A percentile compares a stretch with the other conserved stretches of the same genome.
phyloP scores from a whole-genome alignment of 2,113 vertebrate genomes.

The Pandion haliaetus region DNA sequence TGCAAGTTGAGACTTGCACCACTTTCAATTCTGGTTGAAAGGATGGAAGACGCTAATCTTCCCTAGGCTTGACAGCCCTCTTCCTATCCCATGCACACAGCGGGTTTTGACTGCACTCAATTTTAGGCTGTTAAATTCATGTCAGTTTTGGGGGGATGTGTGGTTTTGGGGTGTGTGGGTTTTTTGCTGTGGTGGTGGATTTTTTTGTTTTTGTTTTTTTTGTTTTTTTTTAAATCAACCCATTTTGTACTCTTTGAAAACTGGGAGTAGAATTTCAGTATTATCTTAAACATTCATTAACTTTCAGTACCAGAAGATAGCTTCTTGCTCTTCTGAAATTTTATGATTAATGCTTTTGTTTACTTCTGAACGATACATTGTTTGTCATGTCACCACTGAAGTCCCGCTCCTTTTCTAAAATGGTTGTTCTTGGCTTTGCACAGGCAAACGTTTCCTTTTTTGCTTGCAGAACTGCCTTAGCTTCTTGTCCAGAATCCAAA shows the following conservation, averaged over 20 bases:
- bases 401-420: neutral
- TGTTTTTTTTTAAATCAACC: neutral
- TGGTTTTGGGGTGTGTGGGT: neutral
- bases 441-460: neutral
- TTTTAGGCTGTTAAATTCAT: neutral
- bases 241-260: neutral
- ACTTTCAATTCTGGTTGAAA: neutral
- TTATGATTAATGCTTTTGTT: constrained; percentile 39
- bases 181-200: neutral
- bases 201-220: neutral
- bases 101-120: neutral
- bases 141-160: neutral
- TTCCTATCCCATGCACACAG: neutral
- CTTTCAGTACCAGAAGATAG: neutral
- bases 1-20: neutral
- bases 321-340: constrained; percentile 17
- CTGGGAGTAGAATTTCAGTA: neutral
- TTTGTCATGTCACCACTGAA: neutral
- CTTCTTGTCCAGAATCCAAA: neutral
- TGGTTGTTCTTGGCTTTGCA: neutral
- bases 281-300: neutral
- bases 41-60: neutral
- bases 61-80: neutral
- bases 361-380: neutral
- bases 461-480: neutral